These are phyloP conservation scores for Lateolabrax maculatus DNA, from an alignment of 2,797 vertebrate genomes.

Conservation along the genomic window DNA sequence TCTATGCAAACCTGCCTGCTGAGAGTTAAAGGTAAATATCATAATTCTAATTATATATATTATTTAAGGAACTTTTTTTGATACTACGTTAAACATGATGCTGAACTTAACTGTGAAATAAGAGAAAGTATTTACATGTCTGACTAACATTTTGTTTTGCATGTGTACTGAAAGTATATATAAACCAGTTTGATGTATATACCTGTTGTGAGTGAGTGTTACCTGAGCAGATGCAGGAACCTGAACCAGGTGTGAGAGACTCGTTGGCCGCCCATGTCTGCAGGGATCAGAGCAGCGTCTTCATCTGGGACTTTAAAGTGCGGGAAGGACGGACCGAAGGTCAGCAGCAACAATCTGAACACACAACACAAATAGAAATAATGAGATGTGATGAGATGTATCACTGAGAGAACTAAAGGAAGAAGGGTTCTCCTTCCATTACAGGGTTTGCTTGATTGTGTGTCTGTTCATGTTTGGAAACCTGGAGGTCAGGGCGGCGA, in stretches of 20 bases:
- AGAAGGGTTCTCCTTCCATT: too few species aligned
- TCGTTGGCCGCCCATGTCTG: slow-evolving; percentile 92
- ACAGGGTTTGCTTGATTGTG: background rate
- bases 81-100: too few species aligned
- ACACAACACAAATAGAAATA: background rate
- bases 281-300: slow-evolving; percentile 91
- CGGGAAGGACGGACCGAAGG: slow-evolving; percentile 92
- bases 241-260: slow-evolving; percentile 95
- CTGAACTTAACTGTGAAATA: too few species aligned
- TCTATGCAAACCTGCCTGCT: too few species aligned
- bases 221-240: slow-evolving; percentile 96
- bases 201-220: background rate
- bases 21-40: too few species aligned
- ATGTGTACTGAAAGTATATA: background rate
- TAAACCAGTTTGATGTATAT: background rate
- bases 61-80: too few species aligned
- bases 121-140: too few species aligned
- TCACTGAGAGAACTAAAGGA: background rate
- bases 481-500: slow-evolving; percentile 93
- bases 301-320: slow-evolving; percentile 92
- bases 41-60: too few species aligned
- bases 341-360: slow-evolving; percentile 90
- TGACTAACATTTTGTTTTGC: too few species aligned
- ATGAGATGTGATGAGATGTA: background rate
- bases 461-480: background rate